Percentiles rank a stretch among this genome's conserved stretches.
Evolutionary conservation across 2,888 invertebrate species (phyloP).

Genomic region (Alloscopus bannaensis): DNA sequence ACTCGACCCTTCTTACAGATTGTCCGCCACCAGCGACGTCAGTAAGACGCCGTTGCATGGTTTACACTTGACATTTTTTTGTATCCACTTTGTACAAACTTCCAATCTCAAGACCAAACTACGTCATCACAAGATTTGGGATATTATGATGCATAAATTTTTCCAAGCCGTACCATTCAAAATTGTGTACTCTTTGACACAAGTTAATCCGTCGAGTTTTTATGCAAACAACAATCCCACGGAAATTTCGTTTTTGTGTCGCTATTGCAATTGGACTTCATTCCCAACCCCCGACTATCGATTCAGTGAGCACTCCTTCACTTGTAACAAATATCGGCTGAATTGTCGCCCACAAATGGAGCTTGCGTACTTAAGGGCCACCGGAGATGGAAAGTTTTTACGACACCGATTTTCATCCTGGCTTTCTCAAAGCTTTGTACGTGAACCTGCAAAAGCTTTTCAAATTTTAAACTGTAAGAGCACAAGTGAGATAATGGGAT

Average conservation of each 20-base stretch:
- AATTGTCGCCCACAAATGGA: not conserved
- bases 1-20: not conserved
- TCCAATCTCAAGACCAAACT: not conserved
- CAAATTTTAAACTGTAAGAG: not conserved
- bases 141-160: too few relatives aligned
- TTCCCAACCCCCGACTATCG: not conserved
- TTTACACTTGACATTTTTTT: not conserved
- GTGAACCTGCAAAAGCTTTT: not conserved
- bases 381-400: not conserved
- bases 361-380: not conserved
- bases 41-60: not conserved
- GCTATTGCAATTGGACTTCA: not conserved
- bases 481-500: not conserved
- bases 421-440: not conserved
- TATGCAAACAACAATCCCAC: not conserved
- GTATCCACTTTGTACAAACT: not conserved
- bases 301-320: not conserved
- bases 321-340: not conserved
- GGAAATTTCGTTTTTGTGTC: not conserved
- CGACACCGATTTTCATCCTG: not conserved
- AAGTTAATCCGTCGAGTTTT: not conserved
- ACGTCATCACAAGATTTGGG: too few relatives aligned
- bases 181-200: not conserved
- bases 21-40: not conserved
- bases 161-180: too few relatives aligned